Percentiles rank a stretch among this genome's conserved stretches.
Evolutionary conservation across 2,797 vertebrate species (phyloP).

Genomic region (Malacoctenus gilli): DNA sequence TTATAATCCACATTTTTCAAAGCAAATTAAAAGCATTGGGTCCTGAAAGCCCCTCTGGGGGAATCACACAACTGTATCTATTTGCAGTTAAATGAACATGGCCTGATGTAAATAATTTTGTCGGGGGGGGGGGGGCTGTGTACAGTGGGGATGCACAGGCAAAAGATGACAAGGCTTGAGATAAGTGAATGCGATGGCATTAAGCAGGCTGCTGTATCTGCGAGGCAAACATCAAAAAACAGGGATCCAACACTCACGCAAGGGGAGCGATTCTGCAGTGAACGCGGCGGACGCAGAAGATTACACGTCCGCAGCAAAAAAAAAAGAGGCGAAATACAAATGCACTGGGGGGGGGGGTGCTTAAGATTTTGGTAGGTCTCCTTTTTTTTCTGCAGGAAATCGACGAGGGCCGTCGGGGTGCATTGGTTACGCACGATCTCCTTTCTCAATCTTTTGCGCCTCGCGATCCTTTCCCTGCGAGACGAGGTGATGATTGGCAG

Average conservation of each 20-base stretch:
- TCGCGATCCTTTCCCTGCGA: constrained; percentile 48
- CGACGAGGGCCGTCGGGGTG: background rate
- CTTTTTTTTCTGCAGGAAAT: background rate
- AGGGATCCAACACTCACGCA: constrained; percentile 4
- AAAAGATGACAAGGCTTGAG: constrained; percentile 5
- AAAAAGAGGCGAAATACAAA: background rate
- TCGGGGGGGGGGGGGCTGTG: constrained; percentile 13
- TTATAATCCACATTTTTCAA: constrained; percentile 62
- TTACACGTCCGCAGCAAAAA: background rate
- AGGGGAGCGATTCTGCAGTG: constrained; percentile 12
- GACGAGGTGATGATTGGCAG: constrained; percentile 55
- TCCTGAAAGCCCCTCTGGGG: constrained; percentile 13
- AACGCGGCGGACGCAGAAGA: constrained; percentile 28
- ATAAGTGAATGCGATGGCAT: constrained; percentile 48
- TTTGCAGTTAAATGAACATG: constrained; percentile 40
- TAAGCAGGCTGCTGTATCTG: constrained; percentile 42
- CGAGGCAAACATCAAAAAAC: constrained; percentile 35
- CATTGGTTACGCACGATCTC: constrained; percentile 33
- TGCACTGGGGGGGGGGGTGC: accelerated
- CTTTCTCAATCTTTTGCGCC: constrained; percentile 45
- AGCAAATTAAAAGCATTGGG: constrained; percentile 52
- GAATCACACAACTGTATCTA: constrained; percentile 33
- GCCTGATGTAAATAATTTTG: constrained; percentile 48
- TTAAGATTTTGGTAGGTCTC: background rate
- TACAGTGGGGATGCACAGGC: background rate